Conservation (phyloP, 2,797 vertebrate species). For the Parambassis ranga region DNA sequence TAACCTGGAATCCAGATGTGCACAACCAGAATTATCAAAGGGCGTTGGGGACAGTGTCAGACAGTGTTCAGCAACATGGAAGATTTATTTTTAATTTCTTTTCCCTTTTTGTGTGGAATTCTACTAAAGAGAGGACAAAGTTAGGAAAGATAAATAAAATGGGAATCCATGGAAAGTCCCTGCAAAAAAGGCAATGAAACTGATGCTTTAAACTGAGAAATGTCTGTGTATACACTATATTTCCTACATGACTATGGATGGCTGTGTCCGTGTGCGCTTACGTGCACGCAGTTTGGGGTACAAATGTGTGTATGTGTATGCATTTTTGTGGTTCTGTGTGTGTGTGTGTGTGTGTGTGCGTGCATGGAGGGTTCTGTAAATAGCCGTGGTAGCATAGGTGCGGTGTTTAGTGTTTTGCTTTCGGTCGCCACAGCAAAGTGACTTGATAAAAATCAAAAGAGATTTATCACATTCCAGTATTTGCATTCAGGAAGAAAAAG, state of each 20-base stretch:
- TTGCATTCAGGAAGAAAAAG: conserved; percentile 83
- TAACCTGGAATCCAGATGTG: conserved; percentile 59
- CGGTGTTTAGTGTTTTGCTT: conserved; percentile 81
- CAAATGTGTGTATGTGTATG: conserved; percentile 16
- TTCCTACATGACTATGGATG: conserved; percentile 38
- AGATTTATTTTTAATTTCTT: conserved; percentile 65
- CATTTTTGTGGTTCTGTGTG: conserved; percentile 18
- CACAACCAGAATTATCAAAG: conserved; percentile 52
- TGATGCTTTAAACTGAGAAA: conserved; percentile 56
- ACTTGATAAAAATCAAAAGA: conserved; percentile 83
- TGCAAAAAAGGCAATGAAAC: conserved; percentile 75
- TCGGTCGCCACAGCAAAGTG: conserved; percentile 83
- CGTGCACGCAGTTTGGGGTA: conserved; percentile 17
- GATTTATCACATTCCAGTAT: conserved; percentile 84
- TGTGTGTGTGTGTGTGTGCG: conserved; percentile 42
- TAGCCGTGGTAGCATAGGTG: conserved; percentile 79
- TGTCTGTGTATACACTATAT: conserved; percentile 38
- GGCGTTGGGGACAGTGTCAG: conserved; percentile 51
- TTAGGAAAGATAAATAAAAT: conserved; percentile 82
- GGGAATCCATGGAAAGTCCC: conserved; percentile 80
- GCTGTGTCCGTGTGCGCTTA: conserved; percentile 25
- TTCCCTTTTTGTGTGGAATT: conserved; percentile 67
- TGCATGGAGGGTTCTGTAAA: conserved; percentile 71
- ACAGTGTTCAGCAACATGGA: conserved; percentile 59
- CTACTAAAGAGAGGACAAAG: conserved; percentile 72